phyloP scores from a whole-genome alignment of 2,888 invertebrate species.

The Unio pictorum region DNA sequence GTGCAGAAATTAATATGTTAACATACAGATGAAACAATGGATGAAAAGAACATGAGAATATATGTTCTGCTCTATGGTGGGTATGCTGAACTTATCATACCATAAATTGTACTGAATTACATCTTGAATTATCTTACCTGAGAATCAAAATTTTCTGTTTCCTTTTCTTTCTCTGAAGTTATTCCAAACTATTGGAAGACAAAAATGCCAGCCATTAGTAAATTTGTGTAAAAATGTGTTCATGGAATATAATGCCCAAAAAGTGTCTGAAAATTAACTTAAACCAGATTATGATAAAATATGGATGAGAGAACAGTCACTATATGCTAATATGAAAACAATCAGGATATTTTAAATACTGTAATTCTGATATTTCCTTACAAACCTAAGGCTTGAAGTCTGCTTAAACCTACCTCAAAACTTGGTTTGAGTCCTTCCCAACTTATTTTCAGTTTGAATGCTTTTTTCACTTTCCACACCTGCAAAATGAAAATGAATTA shows the following conservation, averaged over 20 bases:
- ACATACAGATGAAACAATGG: too few relatives aligned
- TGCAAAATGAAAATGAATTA: constrained; percentile 68
- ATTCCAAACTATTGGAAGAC: constrained; percentile 65
- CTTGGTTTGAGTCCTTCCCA: constrained; percentile 71
- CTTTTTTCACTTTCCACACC: constrained; percentile 96
- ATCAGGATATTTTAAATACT: too few relatives aligned
- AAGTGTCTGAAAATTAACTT: background rate
- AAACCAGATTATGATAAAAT: too few relatives aligned
- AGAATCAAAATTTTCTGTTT: constrained; percentile 89
- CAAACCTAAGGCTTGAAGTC: too few relatives aligned
- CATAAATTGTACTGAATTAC: background rate
- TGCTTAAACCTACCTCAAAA: constrained; percentile 42
- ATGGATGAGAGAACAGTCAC: too few relatives aligned
- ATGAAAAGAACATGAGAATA: too few relatives aligned
- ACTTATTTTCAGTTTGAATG: constrained; percentile 82
- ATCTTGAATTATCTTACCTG: constrained; percentile 75
- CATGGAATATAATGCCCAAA: background rate
- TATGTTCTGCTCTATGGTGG: background rate
- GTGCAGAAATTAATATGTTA: too few relatives aligned
- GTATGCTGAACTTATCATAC: background rate
- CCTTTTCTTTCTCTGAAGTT: constrained; percentile 79
- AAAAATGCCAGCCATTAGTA: constrained; percentile 6
- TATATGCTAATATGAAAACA: too few relatives aligned
- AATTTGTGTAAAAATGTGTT: constrained; percentile 9
- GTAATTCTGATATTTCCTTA: too few relatives aligned